Evolutionary conservation across 2,888 invertebrate genomes (phyloP).

Genomic region (Euphydryas editha): DNA sequence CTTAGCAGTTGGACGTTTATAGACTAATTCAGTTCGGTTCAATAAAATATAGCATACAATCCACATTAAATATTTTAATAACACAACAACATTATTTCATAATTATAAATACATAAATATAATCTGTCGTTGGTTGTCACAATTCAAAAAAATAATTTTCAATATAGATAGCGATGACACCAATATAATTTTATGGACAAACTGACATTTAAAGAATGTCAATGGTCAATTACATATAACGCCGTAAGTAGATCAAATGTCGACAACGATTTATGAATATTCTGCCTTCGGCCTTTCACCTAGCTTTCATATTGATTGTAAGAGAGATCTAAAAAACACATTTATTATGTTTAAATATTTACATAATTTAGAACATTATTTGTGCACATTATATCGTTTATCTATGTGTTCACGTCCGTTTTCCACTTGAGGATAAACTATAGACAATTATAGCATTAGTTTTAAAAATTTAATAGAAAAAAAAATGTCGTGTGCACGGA

Average conservation of each 20-base stretch:
- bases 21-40: too few relatives aligned
- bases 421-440: not conserved
- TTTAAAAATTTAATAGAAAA: too few relatives aligned
- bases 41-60: too few relatives aligned
- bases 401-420: not conserved
- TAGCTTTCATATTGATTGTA: slow-evolving; percentile 24
- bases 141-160: not conserved
- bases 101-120: too few relatives aligned
- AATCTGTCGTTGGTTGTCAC: not conserved
- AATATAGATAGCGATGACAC: not conserved
- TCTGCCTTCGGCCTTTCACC: slow-evolving; percentile 21
- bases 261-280: slow-evolving; percentile 26
- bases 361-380: slow-evolving; percentile 18
- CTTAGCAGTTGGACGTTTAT: too few relatives aligned
- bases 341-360: slow-evolving; percentile 6
- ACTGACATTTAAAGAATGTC: slow-evolving; percentile 36
- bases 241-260: slow-evolving; percentile 33
- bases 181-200: slow-evolving; percentile 27
- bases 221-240: slow-evolving; percentile 49
- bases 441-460: not conserved
- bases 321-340: slow-evolving; percentile 5
- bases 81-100: too few relatives aligned
- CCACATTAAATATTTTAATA: too few relatives aligned
- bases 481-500: too few relatives aligned
- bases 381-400: slow-evolving; percentile 2